Evolutionary conservation across 2,113 vertebrate species (phyloP).

Genomic region (Rhabdomys dilectus): DNA sequence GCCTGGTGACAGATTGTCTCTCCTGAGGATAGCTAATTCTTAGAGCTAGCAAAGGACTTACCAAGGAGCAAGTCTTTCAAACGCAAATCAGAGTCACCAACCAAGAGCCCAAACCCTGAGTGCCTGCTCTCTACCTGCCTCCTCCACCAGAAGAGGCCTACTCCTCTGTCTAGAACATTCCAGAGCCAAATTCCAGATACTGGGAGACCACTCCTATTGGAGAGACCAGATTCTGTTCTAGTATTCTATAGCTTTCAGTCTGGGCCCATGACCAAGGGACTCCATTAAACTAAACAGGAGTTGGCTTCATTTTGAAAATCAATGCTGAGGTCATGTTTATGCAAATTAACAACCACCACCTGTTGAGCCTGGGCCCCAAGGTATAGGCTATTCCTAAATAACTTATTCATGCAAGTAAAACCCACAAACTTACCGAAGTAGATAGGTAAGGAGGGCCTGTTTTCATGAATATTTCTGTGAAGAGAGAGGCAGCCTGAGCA

Average conservation of each 20-base stretch:
- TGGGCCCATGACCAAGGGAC: background rate
- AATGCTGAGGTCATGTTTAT: background rate
- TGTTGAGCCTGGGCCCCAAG: background rate
- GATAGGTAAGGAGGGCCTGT: background rate
- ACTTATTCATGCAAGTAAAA: background rate
- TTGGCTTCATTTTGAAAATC: background rate
- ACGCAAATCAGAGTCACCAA: background rate
- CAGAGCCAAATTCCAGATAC: background rate
- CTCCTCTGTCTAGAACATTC: background rate
- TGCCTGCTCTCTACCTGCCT: background rate
- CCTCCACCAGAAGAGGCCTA: background rate
- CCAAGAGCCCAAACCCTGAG: background rate
- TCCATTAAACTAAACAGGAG: background rate
- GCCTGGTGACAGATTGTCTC: background rate
- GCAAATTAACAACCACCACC: background rate
- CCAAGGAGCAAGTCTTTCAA: background rate
- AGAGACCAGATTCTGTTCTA: background rate
- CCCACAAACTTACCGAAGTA: background rate
- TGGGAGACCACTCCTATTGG: fast-evolving
- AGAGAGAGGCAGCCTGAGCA: background rate
- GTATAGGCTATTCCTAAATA: background rate
- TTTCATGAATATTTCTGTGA: background rate
- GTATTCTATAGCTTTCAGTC: background rate
- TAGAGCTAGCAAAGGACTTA: background rate
- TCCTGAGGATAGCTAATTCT: background rate